A percentile compares a stretch with the other conserved stretches of the same genome.
Conservation (phyloP, 2,888 invertebrate genomes). For the Trichogramma dendrolimi region DNA sequence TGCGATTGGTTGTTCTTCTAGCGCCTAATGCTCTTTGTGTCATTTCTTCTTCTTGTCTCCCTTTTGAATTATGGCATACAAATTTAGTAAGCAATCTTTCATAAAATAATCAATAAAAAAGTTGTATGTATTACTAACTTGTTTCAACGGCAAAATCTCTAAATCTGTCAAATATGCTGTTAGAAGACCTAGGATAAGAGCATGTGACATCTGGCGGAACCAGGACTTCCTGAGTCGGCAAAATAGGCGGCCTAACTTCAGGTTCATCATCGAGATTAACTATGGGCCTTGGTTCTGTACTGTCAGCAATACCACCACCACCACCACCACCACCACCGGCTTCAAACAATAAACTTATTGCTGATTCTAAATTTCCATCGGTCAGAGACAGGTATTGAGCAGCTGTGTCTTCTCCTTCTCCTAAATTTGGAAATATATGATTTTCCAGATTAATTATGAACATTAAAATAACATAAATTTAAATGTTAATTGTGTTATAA, state of each 20-base stretch:
- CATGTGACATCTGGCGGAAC: slow-evolving; percentile 45
- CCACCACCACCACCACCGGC: slow-evolving; percentile 33
- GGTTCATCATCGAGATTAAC: slow-evolving; percentile 32
- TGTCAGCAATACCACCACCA: slow-evolving; percentile 25
- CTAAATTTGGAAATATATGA: slow-evolving; percentile 27
- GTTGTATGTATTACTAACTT: slow-evolving; percentile 34
- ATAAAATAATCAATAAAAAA: slow-evolving; percentile 2
- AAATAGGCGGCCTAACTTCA: slow-evolving; percentile 45
- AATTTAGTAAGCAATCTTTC: not conserved
- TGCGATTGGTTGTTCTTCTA: slow-evolving; percentile 35
- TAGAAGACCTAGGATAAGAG: slow-evolving; percentile 43
- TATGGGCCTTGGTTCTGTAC: slow-evolving; percentile 19
- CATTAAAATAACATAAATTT: not conserved
- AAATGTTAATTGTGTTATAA: not conserved
- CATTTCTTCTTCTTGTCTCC: slow-evolving; percentile 50
- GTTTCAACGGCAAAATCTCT: slow-evolving; percentile 50
- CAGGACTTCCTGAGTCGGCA: slow-evolving; percentile 47
- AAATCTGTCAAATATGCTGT: slow-evolving; percentile 47
- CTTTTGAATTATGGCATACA: slow-evolving; percentile 30
- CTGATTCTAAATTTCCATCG: slow-evolving; percentile 48
- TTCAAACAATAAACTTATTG: slow-evolving; percentile 47
- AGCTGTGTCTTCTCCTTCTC: slow-evolving; percentile 45
- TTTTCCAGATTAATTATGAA: not conserved
- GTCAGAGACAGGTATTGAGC: slow-evolving; percentile 44
- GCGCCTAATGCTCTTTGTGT: slow-evolving; percentile 42